Base-by-base conservation (phyloP, 2,888 invertebrate species). In the Xanthia icteritia region DNA sequence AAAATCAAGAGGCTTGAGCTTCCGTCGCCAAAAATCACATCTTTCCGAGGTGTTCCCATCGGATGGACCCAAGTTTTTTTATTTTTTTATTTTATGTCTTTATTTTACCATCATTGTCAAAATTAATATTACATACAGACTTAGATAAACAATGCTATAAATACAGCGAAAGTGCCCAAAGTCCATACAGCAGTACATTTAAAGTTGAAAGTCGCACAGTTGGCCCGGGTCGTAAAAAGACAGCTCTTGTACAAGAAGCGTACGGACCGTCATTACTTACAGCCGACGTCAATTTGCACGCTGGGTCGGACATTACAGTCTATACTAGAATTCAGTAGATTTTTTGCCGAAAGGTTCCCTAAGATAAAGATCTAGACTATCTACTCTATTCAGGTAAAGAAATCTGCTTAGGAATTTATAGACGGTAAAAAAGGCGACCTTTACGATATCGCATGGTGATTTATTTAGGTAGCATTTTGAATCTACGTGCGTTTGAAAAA, bases 211-310 rank as follows among this genome's bases (percentile, higher is more conserved):
- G 56, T 76, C 39, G 39, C 36, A 51, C 60, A 70, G 42, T 72
- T 81, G 77, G 51, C 77, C 58, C 27, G 2, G 58, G 51, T 81
- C 71, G 77, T 77, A 74, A 81, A 83, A 72, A 77, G 73, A 74
- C 69, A 77, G 54, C 48, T 81, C 48, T 64, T 60, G 23, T 67
- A 72, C 74, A 83, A 76, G 61, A 77, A 77, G 65, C 61, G 48
- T 39, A 36, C 31, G 73, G 61, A 72, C 77, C 72, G 72, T 70
- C 82, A 83, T 86, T 86, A 81, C 86, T 63, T 71, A 68, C 81
- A 83, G 81, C 63, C 39, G 83, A 31, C 77, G 56, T 81, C 83
- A 77, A 85, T 85, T 83, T 85, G 72, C 82, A 69, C 39, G 65
- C 77, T 39, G 51, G 58, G 61, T 69, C 61, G 27, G 48, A 73